These are phyloP conservation scores for Synaphobranchus kaupii DNA, from an alignment of 2,797 vertebrate species.

Conservation along the genomic window DNA sequence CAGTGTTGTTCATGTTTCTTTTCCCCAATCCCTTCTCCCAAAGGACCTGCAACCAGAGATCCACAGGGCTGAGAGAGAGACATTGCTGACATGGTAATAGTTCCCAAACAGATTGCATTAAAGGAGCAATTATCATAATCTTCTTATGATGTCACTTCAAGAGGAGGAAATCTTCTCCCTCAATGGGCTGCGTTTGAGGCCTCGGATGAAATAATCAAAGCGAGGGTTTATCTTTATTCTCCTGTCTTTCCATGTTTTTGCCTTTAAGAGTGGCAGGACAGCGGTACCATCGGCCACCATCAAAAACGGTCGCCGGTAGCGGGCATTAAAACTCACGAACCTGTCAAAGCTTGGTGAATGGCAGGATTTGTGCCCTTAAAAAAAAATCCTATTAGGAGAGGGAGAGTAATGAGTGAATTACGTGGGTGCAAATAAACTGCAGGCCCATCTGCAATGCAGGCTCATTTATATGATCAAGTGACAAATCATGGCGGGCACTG, in stretches of 20 bases:
- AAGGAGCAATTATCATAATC: constrained; percentile 32
- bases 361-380: constrained; percentile 26
- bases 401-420: constrained; percentile 26
- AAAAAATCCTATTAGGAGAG: constrained; percentile 27
- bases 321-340: background rate
- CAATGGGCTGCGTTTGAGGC: background rate
- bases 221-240: background rate
- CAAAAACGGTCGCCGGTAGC: background rate
- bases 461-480: constrained; percentile 35
- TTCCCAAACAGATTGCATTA: constrained; percentile 29
- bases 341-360: constrained; percentile 9
- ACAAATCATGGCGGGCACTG: constrained; percentile 17
- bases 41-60: background rate
- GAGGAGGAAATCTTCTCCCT: constrained; percentile 16
- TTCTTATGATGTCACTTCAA: constrained; percentile 23
- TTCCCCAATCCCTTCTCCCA: background rate
- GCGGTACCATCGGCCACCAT: background rate
- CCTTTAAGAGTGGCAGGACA: background rate
- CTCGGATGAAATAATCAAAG: constrained; percentile 21
- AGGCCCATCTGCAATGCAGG: constrained; percentile 12
- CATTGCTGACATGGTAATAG: background rate
- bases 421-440: constrained; percentile 8
- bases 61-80: background rate
- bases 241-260: background rate
- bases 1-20: background rate